A percentile compares a stretch with the other conserved stretches of the same genome.
Conservation (phyloP, 2,113 vertebrate species). For the Menura novaehollandiae region DNA sequence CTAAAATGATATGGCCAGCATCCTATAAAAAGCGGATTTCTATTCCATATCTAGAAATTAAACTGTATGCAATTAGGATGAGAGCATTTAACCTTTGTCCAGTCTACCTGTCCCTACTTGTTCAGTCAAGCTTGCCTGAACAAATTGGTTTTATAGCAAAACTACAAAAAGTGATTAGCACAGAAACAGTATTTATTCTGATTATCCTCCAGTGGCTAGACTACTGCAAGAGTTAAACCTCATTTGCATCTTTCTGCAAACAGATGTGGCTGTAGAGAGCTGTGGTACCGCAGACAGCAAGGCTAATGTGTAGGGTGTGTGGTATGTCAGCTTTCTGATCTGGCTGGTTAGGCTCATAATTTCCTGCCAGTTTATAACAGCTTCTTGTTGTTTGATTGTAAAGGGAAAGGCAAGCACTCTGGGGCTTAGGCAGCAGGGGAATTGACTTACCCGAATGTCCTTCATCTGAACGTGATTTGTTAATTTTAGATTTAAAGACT, state of each 20-base stretch:
- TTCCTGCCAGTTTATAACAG: not conserved
- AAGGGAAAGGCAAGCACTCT: not conserved
- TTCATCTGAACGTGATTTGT: not conserved
- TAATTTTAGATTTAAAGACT: not conserved
- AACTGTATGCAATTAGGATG: not conserved
- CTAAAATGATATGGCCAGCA: not conserved
- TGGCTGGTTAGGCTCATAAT: not conserved
- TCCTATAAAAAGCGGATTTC: not conserved
- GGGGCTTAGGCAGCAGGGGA: not conserved
- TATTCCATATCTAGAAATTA: constrained; percentile 2
- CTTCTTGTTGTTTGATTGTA: not conserved
- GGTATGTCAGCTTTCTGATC: not conserved
- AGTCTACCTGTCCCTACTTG: not conserved
- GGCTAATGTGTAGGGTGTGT: not conserved
- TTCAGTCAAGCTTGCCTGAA: not conserved
- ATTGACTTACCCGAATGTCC: not conserved
- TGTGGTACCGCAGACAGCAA: not conserved
- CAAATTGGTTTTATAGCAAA: not conserved
- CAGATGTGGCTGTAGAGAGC: not conserved
- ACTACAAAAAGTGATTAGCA: not conserved
- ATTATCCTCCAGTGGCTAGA: not conserved
- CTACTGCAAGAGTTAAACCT: constrained; percentile 2
- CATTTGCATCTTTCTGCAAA: not conserved
- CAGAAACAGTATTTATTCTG: not conserved
- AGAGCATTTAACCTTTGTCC: not conserved